Evolutionary conservation across 2,888 invertebrate genomes (phyloP).

Genomic region (Asteroscopus sphinx): DNA sequence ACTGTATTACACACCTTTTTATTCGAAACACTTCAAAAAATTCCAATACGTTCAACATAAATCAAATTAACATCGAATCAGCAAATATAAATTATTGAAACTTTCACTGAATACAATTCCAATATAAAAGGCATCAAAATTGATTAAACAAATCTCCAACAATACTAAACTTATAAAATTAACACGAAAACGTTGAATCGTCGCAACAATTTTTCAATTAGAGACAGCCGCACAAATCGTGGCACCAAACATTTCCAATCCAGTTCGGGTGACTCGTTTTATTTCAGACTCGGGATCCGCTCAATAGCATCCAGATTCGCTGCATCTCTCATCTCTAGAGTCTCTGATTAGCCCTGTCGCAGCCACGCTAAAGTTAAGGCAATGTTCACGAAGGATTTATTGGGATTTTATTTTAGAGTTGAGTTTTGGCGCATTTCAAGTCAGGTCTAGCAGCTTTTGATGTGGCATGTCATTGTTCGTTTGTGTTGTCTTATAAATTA

Average conservation of each 20-base stretch:
- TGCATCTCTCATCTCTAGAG: slow-evolving; percentile 58
- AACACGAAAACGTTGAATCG: slow-evolving; percentile 2
- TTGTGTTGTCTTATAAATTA: no score
- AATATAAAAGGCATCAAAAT: neutral
- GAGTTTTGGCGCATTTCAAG: no score
- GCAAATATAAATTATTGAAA: no score
- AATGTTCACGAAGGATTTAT: slow-evolving; percentile 3
- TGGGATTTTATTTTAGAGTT: slow-evolving; percentile 7
- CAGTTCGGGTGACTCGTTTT: slow-evolving; percentile 32
- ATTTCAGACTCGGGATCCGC: slow-evolving; percentile 26
- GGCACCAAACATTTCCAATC: slow-evolving; percentile 29
- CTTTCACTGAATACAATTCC: no score
- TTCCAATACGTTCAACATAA: no score
- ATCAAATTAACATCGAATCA: no score
- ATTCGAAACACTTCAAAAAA: no score
- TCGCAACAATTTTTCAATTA: slow-evolving; percentile 35
- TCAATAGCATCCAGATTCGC: slow-evolving; percentile 43
- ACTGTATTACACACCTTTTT: no score
- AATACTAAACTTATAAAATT: neutral
- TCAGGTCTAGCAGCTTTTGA: no score
- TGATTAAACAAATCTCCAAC: slow-evolving; percentile 2
- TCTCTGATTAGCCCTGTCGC: slow-evolving; percentile 58
- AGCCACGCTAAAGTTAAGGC: slow-evolving; percentile 54
- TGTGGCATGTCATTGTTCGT: no score
- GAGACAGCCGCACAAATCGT: slow-evolving; percentile 6